A percentile compares a stretch with the other conserved stretches of the same genome.
phyloP scores from a whole-genome alignment of 2,113 vertebrate species.

The Elgaria multicarinata region DNA sequence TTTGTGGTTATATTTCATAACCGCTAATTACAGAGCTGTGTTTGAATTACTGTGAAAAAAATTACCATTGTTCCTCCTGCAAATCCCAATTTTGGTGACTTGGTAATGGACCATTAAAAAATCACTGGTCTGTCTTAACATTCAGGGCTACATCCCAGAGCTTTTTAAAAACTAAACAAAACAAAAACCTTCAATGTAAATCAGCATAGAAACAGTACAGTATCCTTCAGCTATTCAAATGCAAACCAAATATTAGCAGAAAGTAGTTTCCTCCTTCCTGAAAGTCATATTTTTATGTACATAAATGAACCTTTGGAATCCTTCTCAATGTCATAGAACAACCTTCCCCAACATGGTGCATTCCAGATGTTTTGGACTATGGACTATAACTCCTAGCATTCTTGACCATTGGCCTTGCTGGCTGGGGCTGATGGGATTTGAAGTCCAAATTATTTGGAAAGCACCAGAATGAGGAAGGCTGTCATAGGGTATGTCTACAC shows the following conservation, averaged over 20 bases:
- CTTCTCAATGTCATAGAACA: background rate
- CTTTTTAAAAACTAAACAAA: background rate
- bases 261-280: background rate
- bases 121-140: background rate
- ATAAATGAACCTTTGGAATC: background rate
- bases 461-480: no score
- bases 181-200: background rate
- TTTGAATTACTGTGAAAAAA: background rate
- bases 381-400: no score
- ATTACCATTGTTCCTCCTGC: background rate
- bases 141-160: background rate
- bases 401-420: no score
- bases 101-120: background rate
- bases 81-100: background rate
- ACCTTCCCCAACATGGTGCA: background rate
- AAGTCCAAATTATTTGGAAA: no score
- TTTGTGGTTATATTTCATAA: background rate
- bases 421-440: no score
- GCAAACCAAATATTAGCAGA: background rate
- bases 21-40: fast-evolving
- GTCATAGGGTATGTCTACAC: no score
- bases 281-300: background rate
- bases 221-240: background rate
- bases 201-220: background rate
- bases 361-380: no score